Percentiles rank a stretch among this genome's conserved stretches.
These are phyloP conservation scores for Alcedo atthis DNA, from an alignment of 2,797 vertebrate species.

Conservation along the genomic window DNA sequence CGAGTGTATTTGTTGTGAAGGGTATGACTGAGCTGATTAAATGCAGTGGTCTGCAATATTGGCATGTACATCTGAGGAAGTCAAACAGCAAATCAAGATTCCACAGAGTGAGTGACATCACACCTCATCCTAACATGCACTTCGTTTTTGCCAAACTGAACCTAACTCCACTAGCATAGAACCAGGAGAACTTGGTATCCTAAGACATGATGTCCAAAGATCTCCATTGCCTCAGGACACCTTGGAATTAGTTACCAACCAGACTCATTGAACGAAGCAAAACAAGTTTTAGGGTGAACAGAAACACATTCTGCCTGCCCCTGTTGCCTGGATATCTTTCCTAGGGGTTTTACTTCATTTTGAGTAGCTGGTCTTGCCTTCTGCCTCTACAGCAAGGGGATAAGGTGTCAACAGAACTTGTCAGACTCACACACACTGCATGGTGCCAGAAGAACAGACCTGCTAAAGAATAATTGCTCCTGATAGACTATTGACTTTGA, in stretches of 20 bases:
- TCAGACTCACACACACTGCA: not conserved
- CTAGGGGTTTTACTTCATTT: not conserved
- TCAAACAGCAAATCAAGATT: not conserved
- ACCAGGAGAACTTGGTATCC: not conserved
- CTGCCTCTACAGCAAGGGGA: not conserved
- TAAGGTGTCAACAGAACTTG: not conserved
- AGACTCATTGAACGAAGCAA: not conserved
- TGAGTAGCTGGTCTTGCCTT: not conserved
- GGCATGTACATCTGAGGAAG: not conserved
- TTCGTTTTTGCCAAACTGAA: not conserved
- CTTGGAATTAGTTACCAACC: not conserved
- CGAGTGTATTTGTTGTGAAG: not conserved
- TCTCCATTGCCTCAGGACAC: not conserved
- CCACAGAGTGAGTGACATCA: not conserved
- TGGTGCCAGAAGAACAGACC: not conserved
- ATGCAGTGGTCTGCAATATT: not conserved
- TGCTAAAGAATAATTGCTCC: constrained; percentile 9
- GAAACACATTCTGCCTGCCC: not conserved
- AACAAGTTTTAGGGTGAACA: not conserved
- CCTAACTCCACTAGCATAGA: not conserved
- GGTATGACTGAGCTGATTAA: not conserved
- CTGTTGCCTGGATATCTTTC: not conserved
- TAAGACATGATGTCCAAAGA: not conserved
- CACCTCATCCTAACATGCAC: not conserved
- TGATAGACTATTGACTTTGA: constrained; percentile 41